These are phyloP conservation scores for Spea hammondii DNA, from an alignment of 2,797 vertebrate genomes.

Conservation along the genomic window DNA sequence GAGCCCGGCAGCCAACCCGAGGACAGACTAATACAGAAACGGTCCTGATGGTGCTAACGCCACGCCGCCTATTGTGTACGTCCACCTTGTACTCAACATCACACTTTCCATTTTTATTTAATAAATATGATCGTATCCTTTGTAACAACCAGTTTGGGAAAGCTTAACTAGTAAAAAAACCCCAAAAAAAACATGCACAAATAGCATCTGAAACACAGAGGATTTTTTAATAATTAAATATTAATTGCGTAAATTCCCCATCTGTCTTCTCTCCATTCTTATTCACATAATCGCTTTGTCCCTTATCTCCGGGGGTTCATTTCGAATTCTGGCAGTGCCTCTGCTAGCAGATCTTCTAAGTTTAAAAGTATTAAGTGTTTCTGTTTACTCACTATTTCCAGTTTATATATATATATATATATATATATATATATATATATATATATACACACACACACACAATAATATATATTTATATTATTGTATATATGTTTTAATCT, in stretches of 20 bases:
- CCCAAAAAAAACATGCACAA: neutral
- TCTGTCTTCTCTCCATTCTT: slow-evolving; percentile 15
- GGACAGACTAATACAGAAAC: neutral
- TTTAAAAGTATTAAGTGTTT: no score
- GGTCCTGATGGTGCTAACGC: neutral
- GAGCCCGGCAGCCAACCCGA: slow-evolving; percentile 50
- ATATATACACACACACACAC: no score
- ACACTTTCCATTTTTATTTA: neutral
- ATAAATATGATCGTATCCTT: neutral
- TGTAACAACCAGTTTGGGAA: neutral
- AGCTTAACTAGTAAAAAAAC: neutral
- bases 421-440: no score
- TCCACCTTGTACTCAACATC: neutral
- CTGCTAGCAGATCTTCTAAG: no score
- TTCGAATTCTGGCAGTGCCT: neutral
- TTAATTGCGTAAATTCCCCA: slow-evolving; percentile 37
- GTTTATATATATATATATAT: no score
- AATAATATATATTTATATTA: no score
- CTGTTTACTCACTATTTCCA: no score
- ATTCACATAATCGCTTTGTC: slow-evolving; percentile 17
- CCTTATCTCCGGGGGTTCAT: slow-evolving; percentile 10
- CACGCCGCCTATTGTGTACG: no score
- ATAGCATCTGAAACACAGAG: slow-evolving; percentile 8
- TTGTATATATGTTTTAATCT: no score
- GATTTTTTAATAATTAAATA: slow-evolving; percentile 44